Conservation (phyloP, 1,140 invertebrate genomes). For the Rhynchophorus ferrugineus region DNA sequence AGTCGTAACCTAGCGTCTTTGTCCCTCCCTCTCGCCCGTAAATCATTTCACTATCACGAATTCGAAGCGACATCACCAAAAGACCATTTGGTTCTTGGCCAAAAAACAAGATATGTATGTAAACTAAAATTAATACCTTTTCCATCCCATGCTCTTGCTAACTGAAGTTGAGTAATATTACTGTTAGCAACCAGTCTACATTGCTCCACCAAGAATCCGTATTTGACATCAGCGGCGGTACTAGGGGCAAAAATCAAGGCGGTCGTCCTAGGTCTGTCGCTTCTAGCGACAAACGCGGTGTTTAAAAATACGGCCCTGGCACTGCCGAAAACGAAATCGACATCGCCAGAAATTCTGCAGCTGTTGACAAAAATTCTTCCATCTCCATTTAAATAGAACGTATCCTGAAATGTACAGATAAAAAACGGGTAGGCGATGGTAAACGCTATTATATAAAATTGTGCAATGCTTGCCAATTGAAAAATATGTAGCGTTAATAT, state of each 20-base stretch:
- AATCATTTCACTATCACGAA: too few species aligned
- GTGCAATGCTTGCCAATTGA: too few species aligned
- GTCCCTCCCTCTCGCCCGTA: too few species aligned
- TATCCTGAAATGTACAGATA: background rate
- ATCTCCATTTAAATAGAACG: background rate
- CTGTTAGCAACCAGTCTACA: background rate
- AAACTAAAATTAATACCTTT: background rate
- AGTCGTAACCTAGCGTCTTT: too few species aligned
- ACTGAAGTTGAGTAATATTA: background rate
- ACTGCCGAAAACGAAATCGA: slow-evolving; percentile 2
- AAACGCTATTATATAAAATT: too few species aligned
- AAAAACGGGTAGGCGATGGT: too few species aligned
- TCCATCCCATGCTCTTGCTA: background rate
- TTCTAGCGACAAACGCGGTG: background rate
- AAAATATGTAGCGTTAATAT: too few species aligned
- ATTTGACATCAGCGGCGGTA: background rate
- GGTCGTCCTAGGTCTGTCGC: background rate
- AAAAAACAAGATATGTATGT: too few species aligned
- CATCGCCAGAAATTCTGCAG: background rate
- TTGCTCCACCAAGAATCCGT: background rate
- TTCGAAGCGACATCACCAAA: too few species aligned
- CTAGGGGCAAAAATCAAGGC: slow-evolving; percentile 1
- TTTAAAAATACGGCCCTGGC: background rate
- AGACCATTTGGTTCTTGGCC: too few species aligned
- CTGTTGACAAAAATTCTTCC: background rate